Percentiles rank a stretch among this genome's conserved stretches.
These are phyloP conservation scores for Latrodectus geometricus DNA, from an alignment of 1,140 invertebrate species.

Conservation along the genomic window DNA sequence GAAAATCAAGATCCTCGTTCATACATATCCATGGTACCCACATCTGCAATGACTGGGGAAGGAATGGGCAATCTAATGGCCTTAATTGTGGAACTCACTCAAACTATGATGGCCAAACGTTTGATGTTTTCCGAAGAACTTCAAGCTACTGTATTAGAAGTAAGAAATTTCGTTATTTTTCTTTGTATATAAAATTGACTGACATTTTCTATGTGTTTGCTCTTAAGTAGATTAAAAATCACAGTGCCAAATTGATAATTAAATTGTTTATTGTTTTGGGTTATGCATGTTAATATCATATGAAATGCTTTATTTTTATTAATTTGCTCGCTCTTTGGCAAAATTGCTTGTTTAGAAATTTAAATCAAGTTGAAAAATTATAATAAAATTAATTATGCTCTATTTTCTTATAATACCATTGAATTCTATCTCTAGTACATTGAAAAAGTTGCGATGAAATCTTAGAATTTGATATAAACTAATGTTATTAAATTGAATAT, in stretches of 20 bases:
- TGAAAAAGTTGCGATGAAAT: too few species aligned
- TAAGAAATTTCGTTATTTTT: slow-evolving; percentile 57
- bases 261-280: too few species aligned
- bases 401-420: background rate
- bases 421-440: background rate
- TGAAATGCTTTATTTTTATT: too few species aligned
- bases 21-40: slow-evolving; percentile 96
- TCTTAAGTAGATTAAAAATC: background rate
- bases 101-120: slow-evolving; percentile 89
- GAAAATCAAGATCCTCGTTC: slow-evolving; percentile 93
- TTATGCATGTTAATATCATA: too few species aligned
- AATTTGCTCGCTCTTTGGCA: too few species aligned
- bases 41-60: slow-evolving; percentile 95
- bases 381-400: background rate
- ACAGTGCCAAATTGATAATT: background rate
- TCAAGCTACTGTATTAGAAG: slow-evolving; percentile 96
- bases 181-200: background rate
- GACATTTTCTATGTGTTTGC: background rate
- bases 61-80: slow-evolving; percentile 98
- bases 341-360: too few species aligned
- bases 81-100: slow-evolving; percentile 91
- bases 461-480: background rate
- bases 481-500: background rate
- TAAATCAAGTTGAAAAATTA: background rate
- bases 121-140: slow-evolving; percentile 94